Conservation (phyloP, 2,797 vertebrate genomes). For the Eutrigla gurnardus region DNA sequence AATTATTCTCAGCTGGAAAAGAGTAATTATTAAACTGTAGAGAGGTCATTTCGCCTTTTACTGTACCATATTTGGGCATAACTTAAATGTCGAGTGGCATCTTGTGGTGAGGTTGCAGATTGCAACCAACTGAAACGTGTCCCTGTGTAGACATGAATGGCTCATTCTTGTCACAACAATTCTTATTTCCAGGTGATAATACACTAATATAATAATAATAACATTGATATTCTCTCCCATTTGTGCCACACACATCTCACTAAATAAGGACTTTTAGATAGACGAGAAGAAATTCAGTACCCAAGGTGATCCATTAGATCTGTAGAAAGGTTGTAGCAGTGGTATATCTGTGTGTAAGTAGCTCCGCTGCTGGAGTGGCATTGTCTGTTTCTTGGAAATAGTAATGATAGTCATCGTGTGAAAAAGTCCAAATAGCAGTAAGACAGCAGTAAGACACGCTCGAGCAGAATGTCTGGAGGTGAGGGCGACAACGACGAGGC, state of each 20-base stretch:
- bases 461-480: neutral
- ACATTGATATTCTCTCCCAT: neutral
- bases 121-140: neutral
- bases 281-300: neutral
- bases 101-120: neutral
- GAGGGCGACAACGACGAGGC: slow-evolving; percentile 9
- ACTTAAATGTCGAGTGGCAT: neutral
- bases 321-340: neutral
- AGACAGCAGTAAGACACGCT: too few species aligned
- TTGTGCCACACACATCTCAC: neutral
- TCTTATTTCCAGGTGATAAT: neutral
- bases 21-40: too few species aligned
- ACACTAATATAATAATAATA: neutral
- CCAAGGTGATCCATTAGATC: slow-evolving; percentile 1
- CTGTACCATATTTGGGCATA: too few species aligned
- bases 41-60: neutral
- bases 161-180: neutral
- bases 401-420: slow-evolving; percentile 5
- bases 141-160: neutral
- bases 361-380: neutral
- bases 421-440: slow-evolving; percentile 7
- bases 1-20: too few species aligned
- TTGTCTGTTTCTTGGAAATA: slow-evolving; percentile 15
- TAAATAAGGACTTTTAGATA: neutral
- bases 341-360: neutral